Evolutionary conservation across 2,888 invertebrate genomes (phyloP), one percentile per base, ranked within the genome.

Genomic region (Theretra japonica): DNA sequence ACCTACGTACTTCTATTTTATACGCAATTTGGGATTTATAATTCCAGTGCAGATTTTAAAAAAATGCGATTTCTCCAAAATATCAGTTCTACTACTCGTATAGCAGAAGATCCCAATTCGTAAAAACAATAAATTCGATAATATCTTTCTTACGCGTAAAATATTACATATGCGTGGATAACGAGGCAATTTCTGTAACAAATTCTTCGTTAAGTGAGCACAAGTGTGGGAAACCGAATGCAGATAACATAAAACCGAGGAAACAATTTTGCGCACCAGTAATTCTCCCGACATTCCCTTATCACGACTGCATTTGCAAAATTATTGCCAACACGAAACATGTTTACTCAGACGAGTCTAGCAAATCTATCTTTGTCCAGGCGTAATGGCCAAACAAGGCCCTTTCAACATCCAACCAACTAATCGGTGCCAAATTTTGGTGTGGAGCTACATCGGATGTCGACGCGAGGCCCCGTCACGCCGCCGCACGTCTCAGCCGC

Each of bases 391-490:
- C 69, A 28, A 57, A 25, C 57, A 30, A 62, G 70, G 28, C 3
- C 69, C 59, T 65, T 48, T 65, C 65, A 65, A 48, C 23, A 65
- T 11, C 65, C 41, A 23, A 41, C 41, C 65, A 41, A 65, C 48
- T 57, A 69, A 69, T 71, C 41, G 30, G 53, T 56, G 68, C 65
- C 65, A 65, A 72, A 72, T 69, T 69, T 68, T 68, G 68, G 68
- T 62, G 50, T 70, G 65, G 48, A 50, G 41, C 70, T 73, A 76
- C 73, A 73, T 59, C 74, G 73, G 74, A 50, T 73, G 71, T 57
- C 74, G 70, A 65, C 73, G 74, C 76, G 33, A 7, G 80, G 80
- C 75, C 80, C 75, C 80, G 81, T 82, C 81, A 82, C 82, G 76
- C 57, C 70, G 62, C 68, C 72, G 33, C 59, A 53, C 69, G 48